Base-by-base conservation (phyloP, 2,888 invertebrate genomes). In the Arrhopalites spinosus region DNA sequence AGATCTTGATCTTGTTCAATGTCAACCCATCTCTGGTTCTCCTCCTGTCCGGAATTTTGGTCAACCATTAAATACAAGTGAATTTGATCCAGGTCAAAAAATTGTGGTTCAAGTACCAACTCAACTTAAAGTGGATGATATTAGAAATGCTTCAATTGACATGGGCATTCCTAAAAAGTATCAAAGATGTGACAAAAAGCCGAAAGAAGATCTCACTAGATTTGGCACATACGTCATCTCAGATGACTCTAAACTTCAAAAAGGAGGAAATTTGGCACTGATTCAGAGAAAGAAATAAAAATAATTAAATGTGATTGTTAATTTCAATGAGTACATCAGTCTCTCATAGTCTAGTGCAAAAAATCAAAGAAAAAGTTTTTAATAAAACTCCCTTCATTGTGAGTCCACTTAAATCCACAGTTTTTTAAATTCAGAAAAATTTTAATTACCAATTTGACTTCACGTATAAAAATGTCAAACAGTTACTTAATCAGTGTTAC, bases 211-310 rank as follows among this genome's bases (percentile, higher is more conserved):
- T 47, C 17, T 72, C 8, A 61, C 61, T 36, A 30, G 20, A 63
- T 29, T 63, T 3, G 72, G 72, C 1, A 72, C 61, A 17, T 72
- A 72, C 25, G 72, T 72, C 8, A 17, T 23, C 7, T 63, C 61
- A 17, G 72, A 70, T 8, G 20, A 29, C 7, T 17, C 43, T 13
- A 70, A 36, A 25, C 5, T 20, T 17, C 61, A 72, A 20, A 63
- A 56, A n/a, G 8, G 23, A 2, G 63, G 63, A 20, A 43, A 36
- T n/a, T 20, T 61, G 27, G 0, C 25, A 17, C 20, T 72, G 45
- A 63, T 25, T 1, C 61, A 72, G 63, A 72, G 63, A 27, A 72
- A 72, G 59, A 63, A 72, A 27, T 61, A 30, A 27, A 72, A 23
- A 17, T 36, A n/a, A n/a, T n/a, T n/a, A n/a, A n/a, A n/a, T n/a